Percentiles rank a stretch among this genome's conserved stretches.
Evolutionary conservation across 2,113 vertebrate genomes (phyloP).

Genomic region (Odocoileus virginianus): DNA sequence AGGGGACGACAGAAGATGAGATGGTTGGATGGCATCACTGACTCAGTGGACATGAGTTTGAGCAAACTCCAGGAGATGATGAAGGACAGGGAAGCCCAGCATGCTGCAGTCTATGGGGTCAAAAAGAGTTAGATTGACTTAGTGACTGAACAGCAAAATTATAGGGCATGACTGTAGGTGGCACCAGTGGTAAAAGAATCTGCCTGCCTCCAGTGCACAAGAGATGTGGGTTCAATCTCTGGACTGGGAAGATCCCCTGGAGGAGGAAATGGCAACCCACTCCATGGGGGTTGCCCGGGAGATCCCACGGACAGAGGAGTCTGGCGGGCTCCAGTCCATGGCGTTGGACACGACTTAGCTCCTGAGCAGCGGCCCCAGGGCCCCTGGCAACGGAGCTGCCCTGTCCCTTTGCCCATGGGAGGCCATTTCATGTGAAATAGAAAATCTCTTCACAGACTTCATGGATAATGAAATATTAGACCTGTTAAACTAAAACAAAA

Average conservation of each 20-base stretch:
- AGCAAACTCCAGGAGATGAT: not conserved
- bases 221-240: not conserved
- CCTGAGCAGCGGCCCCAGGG: not conserved
- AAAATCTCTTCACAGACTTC: not conserved
- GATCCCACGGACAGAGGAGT: not conserved
- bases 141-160: not conserved
- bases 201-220: not conserved
- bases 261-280: not conserved
- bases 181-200: not conserved
- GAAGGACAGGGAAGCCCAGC: not conserved
- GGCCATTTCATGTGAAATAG: not conserved
- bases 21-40: not conserved
- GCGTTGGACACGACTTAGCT: rapidly evolving
- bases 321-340: not conserved
- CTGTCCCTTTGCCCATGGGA: not conserved
- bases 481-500: not conserved
- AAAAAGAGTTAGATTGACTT: not conserved
- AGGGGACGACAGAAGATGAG: not conserved
- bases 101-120: not conserved
- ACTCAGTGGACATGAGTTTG: not conserved
- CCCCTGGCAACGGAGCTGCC: no score
- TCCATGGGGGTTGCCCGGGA: not conserved
- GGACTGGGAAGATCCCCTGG: not conserved
- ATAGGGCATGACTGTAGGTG: no score
- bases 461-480: not conserved